Evolutionary conservation across 2,888 invertebrate genomes (phyloP), one percentile per base, ranked within the genome.

Genomic region (Synergus japonicus): DNA sequence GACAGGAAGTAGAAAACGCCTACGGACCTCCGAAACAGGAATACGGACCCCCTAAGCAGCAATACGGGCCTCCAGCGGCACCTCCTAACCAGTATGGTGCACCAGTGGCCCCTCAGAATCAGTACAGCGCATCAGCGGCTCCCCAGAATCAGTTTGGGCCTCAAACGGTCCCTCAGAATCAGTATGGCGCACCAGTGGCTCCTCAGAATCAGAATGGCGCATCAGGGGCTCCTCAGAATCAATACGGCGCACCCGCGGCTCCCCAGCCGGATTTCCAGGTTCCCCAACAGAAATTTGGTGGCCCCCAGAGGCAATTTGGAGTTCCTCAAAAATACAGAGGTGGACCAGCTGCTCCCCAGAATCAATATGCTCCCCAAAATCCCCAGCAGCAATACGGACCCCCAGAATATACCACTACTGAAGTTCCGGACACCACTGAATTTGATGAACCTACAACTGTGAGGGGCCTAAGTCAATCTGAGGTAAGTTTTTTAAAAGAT

Each of bases 391-490:
- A 65, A 63, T 81, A 77, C 80, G 83, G 77, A 76, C 80, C 49
- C 76, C 83, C 67, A 69, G 93, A 93, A 15, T 82, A 85, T 0
- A 88, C 89, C 29, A 86, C 89, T 60, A 90, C 89, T 15, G 89
- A 92, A 79, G 84, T 86, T 89, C 91, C 84, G 76, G 93, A 79
- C 86, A 92, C 87, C 89, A 91, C 90, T 12, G 91, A 90, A 44
- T 83, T 83, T 64, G 90, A 91, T 44, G 90, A 91, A 49, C 79
- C 88, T 3, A 89, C 90, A 29, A 92, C 92, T n/a, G 90, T 91
- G 13, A 83, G 88, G 41, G 87, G 88, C 78, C 85, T 88, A 60
- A 86, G 88, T 29, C 88, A 89, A 49, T 86, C 90, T 10, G 90
- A 91, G 87, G 92, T 90, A 78, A 85, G 82, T 77, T 44, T 29